These are phyloP conservation scores for Drosophila sp. DNA, from an alignment of 1,140 invertebrate genomes.

Conservation along the genomic window DNA sequence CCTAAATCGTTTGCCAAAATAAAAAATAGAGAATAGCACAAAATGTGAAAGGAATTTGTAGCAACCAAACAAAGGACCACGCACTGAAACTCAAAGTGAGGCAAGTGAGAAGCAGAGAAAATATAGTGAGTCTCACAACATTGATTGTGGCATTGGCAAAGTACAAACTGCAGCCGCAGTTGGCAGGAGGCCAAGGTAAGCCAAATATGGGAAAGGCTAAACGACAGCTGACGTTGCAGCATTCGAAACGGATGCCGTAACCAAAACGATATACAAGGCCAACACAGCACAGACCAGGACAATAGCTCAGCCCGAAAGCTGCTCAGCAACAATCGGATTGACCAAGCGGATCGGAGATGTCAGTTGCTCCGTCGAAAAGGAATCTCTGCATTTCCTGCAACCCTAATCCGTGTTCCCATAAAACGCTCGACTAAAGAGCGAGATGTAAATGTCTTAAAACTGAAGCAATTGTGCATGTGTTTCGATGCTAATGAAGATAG, in stretches of 20 bases:
- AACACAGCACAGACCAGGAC: too few species aligned
- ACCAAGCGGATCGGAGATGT: background rate
- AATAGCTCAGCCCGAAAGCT: conserved; percentile 22
- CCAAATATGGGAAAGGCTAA: conserved; percentile 24
- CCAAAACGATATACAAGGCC: conserved; percentile 35
- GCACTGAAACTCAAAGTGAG: conserved; percentile 5
- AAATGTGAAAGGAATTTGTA: conserved; percentile 20
- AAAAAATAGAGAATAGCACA: background rate
- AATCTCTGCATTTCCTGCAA: background rate
- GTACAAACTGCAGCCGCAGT: conserved; percentile 18
- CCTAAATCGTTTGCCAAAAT: conserved; percentile 6
- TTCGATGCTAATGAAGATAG: background rate
- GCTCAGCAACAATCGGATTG: conserved; percentile 42
- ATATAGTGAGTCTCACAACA: background rate
- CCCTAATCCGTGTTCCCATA: conserved; percentile 25
- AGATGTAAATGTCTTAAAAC: conserved; percentile 20
- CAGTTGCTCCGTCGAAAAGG: background rate
- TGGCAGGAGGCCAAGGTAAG: conserved; percentile 41
- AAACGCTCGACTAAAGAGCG: conserved; percentile 29
- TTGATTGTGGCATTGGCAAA: conserved; percentile 11
- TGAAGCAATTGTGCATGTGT: conserved; percentile 2
- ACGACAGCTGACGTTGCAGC: conserved; percentile 36
- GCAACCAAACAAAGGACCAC: conserved; percentile 2
- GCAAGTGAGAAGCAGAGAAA: background rate
- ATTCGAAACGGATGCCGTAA: conserved; percentile 29